Percentiles rank a stretch among this genome's conserved stretches.
phyloP scores from a whole-genome alignment of 2,113 vertebrate genomes.

The Paradoxurus hermaphroditus region DNA sequence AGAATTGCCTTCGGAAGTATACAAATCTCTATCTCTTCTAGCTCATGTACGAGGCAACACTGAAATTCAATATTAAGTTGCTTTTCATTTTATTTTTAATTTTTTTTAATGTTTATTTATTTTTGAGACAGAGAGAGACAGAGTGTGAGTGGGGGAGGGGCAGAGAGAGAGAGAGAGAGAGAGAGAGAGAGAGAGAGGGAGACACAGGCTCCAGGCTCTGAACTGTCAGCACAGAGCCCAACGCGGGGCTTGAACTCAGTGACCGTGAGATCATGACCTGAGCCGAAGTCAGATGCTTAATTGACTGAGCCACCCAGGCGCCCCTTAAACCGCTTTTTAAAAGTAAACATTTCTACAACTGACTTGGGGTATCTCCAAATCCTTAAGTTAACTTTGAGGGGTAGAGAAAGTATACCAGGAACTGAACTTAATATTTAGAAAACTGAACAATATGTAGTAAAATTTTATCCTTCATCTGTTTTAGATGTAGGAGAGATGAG shows the following conservation, averaged over 20 bases:
- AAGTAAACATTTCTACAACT: background rate
- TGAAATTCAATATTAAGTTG: conserved; percentile 18
- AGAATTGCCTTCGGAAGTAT: background rate
- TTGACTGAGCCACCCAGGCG: too few species aligned
- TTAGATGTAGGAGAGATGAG: background rate
- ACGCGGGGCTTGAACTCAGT: too few species aligned
- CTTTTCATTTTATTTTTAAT: background rate
- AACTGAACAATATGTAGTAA: background rate
- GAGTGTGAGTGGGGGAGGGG: too few species aligned
- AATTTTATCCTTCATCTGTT: conserved; percentile 7
- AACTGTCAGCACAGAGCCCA: too few species aligned
- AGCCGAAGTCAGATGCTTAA: too few species aligned
- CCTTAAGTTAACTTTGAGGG: background rate
- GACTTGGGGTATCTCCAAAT: background rate
- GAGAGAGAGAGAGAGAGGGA: too few species aligned
- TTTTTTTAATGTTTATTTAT: too few species aligned
- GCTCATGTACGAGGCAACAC: background rate
- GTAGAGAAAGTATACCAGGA: background rate
- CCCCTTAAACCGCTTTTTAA: background rate
- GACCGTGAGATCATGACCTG: too few species aligned
- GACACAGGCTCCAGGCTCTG: too few species aligned
- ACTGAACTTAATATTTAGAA: background rate
- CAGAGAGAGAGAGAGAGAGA: too few species aligned
- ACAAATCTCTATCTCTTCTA: background rate
- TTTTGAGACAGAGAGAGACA: too few species aligned